A percentile compares a stretch with the other conserved stretches of the same genome.
Evolutionary conservation across 2,888 invertebrate species (phyloP).

Genomic region (Aphrophora alni): DNA sequence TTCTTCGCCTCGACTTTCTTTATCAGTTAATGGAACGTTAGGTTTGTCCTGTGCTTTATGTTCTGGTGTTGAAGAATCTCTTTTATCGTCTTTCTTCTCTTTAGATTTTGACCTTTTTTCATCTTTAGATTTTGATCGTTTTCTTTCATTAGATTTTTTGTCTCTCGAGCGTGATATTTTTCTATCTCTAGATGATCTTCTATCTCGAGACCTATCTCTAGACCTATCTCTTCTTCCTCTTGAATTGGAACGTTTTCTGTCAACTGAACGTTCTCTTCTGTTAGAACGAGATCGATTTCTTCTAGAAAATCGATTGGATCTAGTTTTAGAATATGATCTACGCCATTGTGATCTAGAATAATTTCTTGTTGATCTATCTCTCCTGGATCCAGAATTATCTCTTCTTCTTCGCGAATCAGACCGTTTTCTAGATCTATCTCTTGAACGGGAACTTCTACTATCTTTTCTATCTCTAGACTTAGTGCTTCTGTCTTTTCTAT

Average conservation of each 20-base stretch:
- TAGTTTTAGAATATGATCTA: neutral
- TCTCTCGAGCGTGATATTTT: slow-evolving; percentile 29
- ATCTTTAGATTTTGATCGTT: slow-evolving; percentile 31
- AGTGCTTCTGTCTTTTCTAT: slow-evolving; percentile 23
- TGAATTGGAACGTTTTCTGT: slow-evolving; percentile 18
- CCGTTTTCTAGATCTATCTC: slow-evolving; percentile 2
- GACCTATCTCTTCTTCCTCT: slow-evolving; percentile 30
- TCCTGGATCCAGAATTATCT: slow-evolving; percentile 35
- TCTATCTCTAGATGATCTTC: slow-evolving; percentile 34
- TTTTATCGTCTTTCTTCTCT: slow-evolving; percentile 13
- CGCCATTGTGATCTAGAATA: neutral
- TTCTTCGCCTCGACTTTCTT: slow-evolving; percentile 30
- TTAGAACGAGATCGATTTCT: neutral
- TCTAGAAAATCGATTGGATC: neutral
- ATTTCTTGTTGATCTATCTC: slow-evolving; percentile 22
- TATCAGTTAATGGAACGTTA: slow-evolving; percentile 1
- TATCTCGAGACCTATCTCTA: slow-evolving; percentile 23
- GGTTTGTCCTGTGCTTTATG: neutral
- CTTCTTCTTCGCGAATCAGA: slow-evolving; percentile 27
- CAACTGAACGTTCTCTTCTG: slow-evolving; percentile 27
- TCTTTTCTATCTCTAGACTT: slow-evolving; percentile 19
- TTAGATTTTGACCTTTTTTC: slow-evolving; percentile 37
- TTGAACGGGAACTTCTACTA: slow-evolving; percentile 21
- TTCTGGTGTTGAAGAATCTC: neutral
- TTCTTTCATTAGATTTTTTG: slow-evolving; percentile 31